Evolutionary conservation across 1,140 invertebrate genomes (phyloP), one percentile per base, ranked within the genome.

Genomic region (Aphelinus atriplicis): DNA sequence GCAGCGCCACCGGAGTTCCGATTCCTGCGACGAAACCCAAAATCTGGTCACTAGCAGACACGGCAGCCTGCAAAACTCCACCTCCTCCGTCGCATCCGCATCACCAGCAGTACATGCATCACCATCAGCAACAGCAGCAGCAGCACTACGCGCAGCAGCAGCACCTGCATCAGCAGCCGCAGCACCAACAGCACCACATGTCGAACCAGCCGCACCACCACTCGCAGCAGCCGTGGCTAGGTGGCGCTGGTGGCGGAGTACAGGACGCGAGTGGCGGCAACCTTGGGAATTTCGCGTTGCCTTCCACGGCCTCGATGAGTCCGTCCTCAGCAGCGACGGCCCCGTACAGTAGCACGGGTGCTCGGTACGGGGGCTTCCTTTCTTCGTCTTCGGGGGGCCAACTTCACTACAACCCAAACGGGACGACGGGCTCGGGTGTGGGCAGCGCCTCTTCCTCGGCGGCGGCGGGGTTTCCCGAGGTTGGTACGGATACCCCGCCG

Each of bases 21-120:
- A 92, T 96, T 77, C 94, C 94, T 55, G 94, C 95, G 56, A 93
- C 95, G 60, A 97, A 98, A 85, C 97, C 97, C 43, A 97, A 98
- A 88, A 99, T 99, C 81, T 99, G 97, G 97, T 98, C 96, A 4
- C 85, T 98, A 78, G 97, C 97, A 47, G 96, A 98, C 86, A 98
- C 96, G 50, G 97, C 97, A 26, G 97, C 96, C n/a, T 97, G 96
- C 86, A 97, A 97, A 85, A 97, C 95, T 6, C 95, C 95, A 1
- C 95, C 95, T 46, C 94, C 94, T 2, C 89, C 91, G 2, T 84
- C 89, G 1, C 91, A 92, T 2, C 89, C 90, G 0, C 90, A 89
- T 60, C 88, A 92, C 72, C 90, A 91, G 0, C 91, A 91, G 83
- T 80, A 88, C 79, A 76, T 86, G 71, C 75, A 85, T 75, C 76